Evolutionary conservation across 2,888 invertebrate genomes (phyloP).

Genomic region (Rugalucina vietnamica): DNA sequence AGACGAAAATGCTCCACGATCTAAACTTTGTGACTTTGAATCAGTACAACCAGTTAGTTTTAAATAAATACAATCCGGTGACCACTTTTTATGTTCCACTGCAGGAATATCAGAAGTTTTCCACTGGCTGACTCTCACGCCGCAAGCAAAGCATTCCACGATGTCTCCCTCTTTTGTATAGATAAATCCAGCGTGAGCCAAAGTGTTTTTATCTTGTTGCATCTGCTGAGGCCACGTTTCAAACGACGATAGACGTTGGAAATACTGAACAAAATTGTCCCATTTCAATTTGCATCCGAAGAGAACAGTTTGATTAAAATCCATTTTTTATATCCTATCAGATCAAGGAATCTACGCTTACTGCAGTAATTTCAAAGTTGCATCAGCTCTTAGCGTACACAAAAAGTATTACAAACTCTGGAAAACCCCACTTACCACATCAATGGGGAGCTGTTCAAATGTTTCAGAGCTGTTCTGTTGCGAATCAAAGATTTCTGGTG

Average conservation of each 20-base stretch:
- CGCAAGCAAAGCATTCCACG: too few relatives aligned
- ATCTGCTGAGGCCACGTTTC: neutral
- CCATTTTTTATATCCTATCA: neutral
- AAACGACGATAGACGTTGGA: neutral
- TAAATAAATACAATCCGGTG: conserved; percentile 32
- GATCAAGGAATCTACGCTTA: neutral
- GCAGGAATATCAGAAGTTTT: conserved; percentile 20
- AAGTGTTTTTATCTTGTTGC: neutral
- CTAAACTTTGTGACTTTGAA: neutral
- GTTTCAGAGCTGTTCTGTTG: neutral
- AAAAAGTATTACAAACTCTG: neutral
- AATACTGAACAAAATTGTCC: neutral
- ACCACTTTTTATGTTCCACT: conserved; percentile 36
- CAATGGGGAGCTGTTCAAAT: neutral
- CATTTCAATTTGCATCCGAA: neutral
- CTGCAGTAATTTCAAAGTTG: neutral
- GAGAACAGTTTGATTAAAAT: neutral
- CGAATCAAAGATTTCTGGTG: too few relatives aligned
- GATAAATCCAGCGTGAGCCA: neutral
- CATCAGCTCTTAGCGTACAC: neutral
- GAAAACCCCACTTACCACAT: neutral
- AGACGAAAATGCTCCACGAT: neutral
- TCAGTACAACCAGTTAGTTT: conserved; percentile 30
- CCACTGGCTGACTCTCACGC: too few relatives aligned
- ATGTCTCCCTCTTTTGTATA: too few relatives aligned